Evolutionary conservation across 23 tunicate genomes (phyloP), one percentile per base, ranked within the genome.

Genomic region (Styela plicata): DNA sequence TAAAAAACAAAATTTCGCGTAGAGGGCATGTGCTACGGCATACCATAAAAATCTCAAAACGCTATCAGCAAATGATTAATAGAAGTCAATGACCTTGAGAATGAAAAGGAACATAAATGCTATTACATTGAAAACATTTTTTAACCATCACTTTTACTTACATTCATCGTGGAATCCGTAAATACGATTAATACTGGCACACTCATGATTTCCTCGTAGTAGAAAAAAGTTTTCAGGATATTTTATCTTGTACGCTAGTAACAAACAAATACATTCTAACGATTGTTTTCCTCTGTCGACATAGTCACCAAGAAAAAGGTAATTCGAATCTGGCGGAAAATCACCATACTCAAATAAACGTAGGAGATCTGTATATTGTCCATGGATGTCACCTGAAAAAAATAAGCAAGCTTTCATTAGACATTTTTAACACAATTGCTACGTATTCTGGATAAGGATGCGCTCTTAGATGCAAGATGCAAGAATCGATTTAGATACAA

Each of bases 91-190:
- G 19, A 17, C 20, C 64, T 57, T 57, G 64, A 57, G 64, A 57
- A 57, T 57, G 64, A 18, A 57, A n/a, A n/a, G n/a, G n/a, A n/a
- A n/a, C n/a, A n/a, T n/a, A n/a, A n/a, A n/a, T n/a, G n/a, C n/a
- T n/a, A 17, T 17, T 57, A 57, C 64, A 57, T 57, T 57, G 20
- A 57, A 57, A 57, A 57, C 20, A 57, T 57, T 17, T 57, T 57
- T 18, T 57, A 57, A 57, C 19, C n/a, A n/a, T n/a, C n/a, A n/a
- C 57, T 44, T 13, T 13, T 25, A 36, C 97, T 82, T 82, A 91
- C 99, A 96, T 79, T 96, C 99, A 73, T 96, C 99, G 65, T 96
- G 96, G 77, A 96, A 96, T 13, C 99, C 99, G 65, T 96, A 96
- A 28, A 96, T 96, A 13, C 99, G 66, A 83, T 96, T 96, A 67